Base-by-base conservation (phyloP, 1,140 invertebrate species). In the Agrilus planipennis region DNA sequence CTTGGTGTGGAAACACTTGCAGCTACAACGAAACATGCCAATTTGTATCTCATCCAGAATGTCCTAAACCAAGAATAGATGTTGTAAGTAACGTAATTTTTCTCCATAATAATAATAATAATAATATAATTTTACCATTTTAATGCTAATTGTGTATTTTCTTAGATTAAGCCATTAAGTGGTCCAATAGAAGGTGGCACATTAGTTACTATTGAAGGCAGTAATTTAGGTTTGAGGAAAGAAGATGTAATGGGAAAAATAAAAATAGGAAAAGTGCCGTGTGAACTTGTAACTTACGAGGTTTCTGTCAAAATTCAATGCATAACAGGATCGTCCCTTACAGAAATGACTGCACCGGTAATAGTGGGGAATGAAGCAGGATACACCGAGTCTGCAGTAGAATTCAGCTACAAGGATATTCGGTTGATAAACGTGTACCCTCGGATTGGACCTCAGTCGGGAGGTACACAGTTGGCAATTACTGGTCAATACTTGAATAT, bases 181-280 rank as follows among this genome's bases (percentile, higher is more conserved):
- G 94, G 94, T 10, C 95, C 93, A 7, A 77, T 92, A 34, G 88
- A 95, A 71, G 94, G 94, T 18, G 94, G 94, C 1, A 98, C 95
- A 15, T 61, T 90, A 21, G 78, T 99, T 0, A 95, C 90, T 5
- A 96, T 99, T 41, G 83, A 88, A 68, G 95, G 95, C 5, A 86
- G 88, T 55, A 96, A 99, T 69, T 72, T 99, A 17, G 94, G 94
- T 0, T 72, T 93, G 34, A 81, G 80, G 46, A 77, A 86, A 51
- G 81, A 84, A 54, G 93, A 98, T 63, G 89, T 98, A 0, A 69
- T 74, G 25, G 89, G 86, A 11, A 89, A 90, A 70, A 87, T 97
- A 39, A 77, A 78, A 5, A 93, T 97, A 53, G 92, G 89, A 1
- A 79, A 86, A 47, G 81, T 91, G 3, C 79, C 83, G 1, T 97